Percentiles rank a stretch among this genome's conserved stretches.
These are phyloP conservation scores for Excalfactoria chinensis DNA, from an alignment of 2,113 vertebrate genomes.

Conservation along the genomic window DNA sequence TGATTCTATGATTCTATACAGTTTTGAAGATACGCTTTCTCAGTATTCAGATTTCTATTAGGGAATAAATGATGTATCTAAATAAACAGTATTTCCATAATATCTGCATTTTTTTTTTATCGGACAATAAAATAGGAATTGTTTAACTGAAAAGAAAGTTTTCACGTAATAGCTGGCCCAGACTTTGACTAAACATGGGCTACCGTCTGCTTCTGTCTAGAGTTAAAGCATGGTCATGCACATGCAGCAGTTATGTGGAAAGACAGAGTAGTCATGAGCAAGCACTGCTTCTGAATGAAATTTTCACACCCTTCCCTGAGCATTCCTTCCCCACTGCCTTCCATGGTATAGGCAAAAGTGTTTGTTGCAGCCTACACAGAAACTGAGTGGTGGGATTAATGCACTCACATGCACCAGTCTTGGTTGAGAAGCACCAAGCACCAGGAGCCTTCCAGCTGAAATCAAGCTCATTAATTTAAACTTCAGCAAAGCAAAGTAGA, in stretches of 20 bases:
- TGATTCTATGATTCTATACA: too few species aligned
- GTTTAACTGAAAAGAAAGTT: neutral
- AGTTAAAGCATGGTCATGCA: constrained; percentile 28
- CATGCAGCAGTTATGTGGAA: constrained; percentile 38
- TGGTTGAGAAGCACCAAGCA: constrained; percentile 59
- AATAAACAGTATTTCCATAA: neutral
- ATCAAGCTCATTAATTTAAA: constrained; percentile 62
- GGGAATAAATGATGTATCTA: neutral
- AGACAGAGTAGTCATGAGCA: constrained; percentile 1
- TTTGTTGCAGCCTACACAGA: neutral
- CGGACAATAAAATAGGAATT: neutral
- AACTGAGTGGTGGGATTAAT: constrained; percentile 17
- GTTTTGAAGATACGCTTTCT: neutral
- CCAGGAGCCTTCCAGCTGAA: constrained; percentile 66
- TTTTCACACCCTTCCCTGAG: neutral
- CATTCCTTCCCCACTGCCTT: neutral
- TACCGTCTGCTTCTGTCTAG: neutral
- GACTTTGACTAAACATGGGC: neutral
- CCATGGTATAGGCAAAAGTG: neutral
- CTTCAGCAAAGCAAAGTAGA: constrained; percentile 67
- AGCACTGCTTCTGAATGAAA: constrained; percentile 8
- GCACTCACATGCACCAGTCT: constrained; percentile 55
- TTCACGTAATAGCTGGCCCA: neutral
- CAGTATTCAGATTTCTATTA: neutral
- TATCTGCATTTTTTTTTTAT: neutral